Evolutionary conservation across 2,888 invertebrate genomes (phyloP), one percentile per base, ranked within the genome.

Genomic region (Ferdinandea cuprea): DNA sequence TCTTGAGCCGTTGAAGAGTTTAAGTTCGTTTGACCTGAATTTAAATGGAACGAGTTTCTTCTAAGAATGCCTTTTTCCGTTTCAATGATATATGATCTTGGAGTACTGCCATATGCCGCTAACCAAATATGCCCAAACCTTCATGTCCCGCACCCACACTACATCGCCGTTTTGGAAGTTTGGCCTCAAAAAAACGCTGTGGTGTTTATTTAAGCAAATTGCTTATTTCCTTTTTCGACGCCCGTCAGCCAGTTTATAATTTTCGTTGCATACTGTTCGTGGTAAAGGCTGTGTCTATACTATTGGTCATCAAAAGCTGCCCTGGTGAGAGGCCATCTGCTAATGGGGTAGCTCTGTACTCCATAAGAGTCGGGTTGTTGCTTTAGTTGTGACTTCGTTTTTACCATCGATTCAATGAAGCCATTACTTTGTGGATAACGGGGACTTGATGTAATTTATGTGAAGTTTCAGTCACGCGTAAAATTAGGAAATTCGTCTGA

Each of bases 301-400:
- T 17, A 48, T 48, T 15, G 52, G 52, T 17, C 32, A 74, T 30
- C 30, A 76, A 44, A 30, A 68, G 44, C 15, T 76, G 61, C 3
- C 61, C 58, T 2, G 69, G 77, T 2, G 54, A 48, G 2, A 77
- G 52, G 21, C 68, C 56, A 3, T 69, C 58, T 42, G 65, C 42
- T 32, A 68, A 52, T 21, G 46, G 32, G 13, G 21, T 46, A 19
- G 61, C 46, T 46, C 61, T 61, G 32, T 61, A 61, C 32, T 61
- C 44, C 61, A 61, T 46, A 4, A 61, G 35, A 37, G 48, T 44
- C 59, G 2, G 30, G 11, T 19, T 44, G 59, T 1, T 59, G 17
- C 8, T 65, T 65, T 11, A 50, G 2, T 35, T 63, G 61, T 21
- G 48, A 13, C 21, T 50, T 65, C 11, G 13, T 35, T 2, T 21